Evolutionary conservation across 2,797 vertebrate species (phyloP), one percentile per base, ranked within the genome.

Genomic region (Vespertilio murinus): DNA sequence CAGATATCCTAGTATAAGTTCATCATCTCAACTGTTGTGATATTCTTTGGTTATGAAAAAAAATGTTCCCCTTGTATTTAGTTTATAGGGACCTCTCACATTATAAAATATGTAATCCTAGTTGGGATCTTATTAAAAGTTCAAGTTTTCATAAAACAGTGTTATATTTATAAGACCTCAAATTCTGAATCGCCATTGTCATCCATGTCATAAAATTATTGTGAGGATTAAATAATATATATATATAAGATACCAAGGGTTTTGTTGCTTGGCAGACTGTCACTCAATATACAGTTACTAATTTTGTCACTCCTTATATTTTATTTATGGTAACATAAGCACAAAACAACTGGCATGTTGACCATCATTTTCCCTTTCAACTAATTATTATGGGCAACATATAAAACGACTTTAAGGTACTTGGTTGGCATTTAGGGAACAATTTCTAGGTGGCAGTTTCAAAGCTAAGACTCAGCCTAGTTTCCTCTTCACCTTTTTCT

Each of bases 361-460:
- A 79, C 47, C 77, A 67, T 73, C 42, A 89, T 38, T 80, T 92
- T 86, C n/a, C 74, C 74, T 95, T 94, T 94, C 25, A 85, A 20
- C 28, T 59, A 54, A 49, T 82, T 83, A 16, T n/a, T 88, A 22
- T 69, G 30, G 8, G 2, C 28, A 85, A 17, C 23, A 61, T 18
- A 67, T 25, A 59, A 77, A 95, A 61, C 33, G 70, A 20, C n/a
- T 78, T 79, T 23, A 18, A 67, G 12, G 8, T 67, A 10, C 28
- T 91, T 82, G 61, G 33, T 11, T 85, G 56, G 64, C 59, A 74
- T 65, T 64, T 67, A 79, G 33, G 52, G 18, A 70, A 47, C 6
- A 49, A 87, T 90, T 84, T 91, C 54, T 64, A 67, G 47, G n/a
- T 52, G 71, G 5, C 22, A 28, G 40, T 77, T 65, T 87, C 38